These are phyloP conservation scores for Rhineura floridana DNA, from an alignment of 2,113 vertebrate genomes.

Conservation along the genomic window DNA sequence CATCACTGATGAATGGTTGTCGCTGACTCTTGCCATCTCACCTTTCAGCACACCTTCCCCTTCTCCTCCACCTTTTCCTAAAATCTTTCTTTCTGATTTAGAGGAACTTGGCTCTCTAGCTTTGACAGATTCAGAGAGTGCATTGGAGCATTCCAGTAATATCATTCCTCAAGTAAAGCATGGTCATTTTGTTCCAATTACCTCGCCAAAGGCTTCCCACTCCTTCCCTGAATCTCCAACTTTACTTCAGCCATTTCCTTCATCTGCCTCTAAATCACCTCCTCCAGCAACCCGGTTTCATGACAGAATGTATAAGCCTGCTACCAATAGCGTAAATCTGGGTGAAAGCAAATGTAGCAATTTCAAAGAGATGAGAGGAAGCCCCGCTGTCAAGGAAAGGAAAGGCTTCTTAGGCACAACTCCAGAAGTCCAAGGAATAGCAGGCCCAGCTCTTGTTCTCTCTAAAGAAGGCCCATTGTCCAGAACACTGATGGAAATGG, in stretches of 20 bases:
- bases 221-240: slow-evolving; percentile 47
- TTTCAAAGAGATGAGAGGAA: slow-evolving; percentile 40
- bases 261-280: slow-evolving; percentile 47
- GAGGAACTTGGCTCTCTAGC: slow-evolving; percentile 67
- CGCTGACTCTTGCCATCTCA: slow-evolving; percentile 74
- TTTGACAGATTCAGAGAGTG: slow-evolving; percentile 54
- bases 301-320: slow-evolving; percentile 2
- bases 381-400: slow-evolving; percentile 28
- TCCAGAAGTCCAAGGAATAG: slow-evolving; percentile 24
- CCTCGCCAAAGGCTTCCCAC: slow-evolving; percentile 51
- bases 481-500: slow-evolving; percentile 46
- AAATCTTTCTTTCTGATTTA: slow-evolving; percentile 72
- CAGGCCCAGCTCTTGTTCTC: slow-evolving; percentile 28
- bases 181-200: slow-evolving; percentile 48
- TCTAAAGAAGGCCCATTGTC: slow-evolving; percentile 44
- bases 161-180: slow-evolving; percentile 62
- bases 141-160: slow-evolving; percentile 46
- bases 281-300: slow-evolving; percentile 46
- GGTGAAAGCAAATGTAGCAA: slow-evolving; percentile 43
- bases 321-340: slow-evolving; percentile 32
- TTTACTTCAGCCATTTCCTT: slow-evolving; percentile 55
- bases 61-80: slow-evolving; percentile 74
- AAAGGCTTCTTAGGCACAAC: slow-evolving; percentile 31
- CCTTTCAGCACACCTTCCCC: slow-evolving; percentile 68
- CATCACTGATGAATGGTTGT: slow-evolving; percentile 77